Base-by-base conservation (phyloP, 2,888 invertebrate genomes). In the Drosophila melanosoma region DNA sequence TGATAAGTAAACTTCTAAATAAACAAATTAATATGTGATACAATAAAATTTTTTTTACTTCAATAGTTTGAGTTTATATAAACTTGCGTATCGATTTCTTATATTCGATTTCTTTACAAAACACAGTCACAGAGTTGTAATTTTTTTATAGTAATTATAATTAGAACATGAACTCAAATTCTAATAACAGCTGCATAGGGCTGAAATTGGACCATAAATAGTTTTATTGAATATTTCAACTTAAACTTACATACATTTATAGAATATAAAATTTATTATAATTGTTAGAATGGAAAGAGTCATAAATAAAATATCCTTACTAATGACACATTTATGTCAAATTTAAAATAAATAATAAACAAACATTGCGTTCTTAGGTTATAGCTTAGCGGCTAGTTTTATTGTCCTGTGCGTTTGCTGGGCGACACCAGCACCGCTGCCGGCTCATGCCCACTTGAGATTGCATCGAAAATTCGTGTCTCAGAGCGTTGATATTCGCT, bases 401-500 rank as follows among this genome's bases (percentile, higher is more conserved):
- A 79, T 20, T 89, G 49, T 12, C 83, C 72, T 69, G 85, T 75
- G 40, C 87, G 81, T 74, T 93, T 93, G 56, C 85, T 91, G 6
- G 93, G 93, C 17, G 93, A 93, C n/a, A 91, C 87, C 48, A 92
- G 71, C 63, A 93, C 89, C 1, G 91, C 80, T 3, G 84, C 72
- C 1, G 88, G 85, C 20, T 65, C 54, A 12, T 84, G 83, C 0
- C 79, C 73, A 1, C 87, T 74, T 15, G 91, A 91, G 62, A 94
- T 92, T 3, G 90, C 90, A 56, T 90, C 90, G 36, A 89, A 90
- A 66, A 94, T 94, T 79, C 92, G 93, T 29, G 91, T 94, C 90
- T 96, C 95, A 78, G 95, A 95, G 58, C 94, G 94, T 86, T 94
- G 95, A 84, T 96, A 96, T 80, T 96, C 95, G 61, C 94, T 94